These are phyloP conservation scores for Pachyrhynchus sulphureomaculatus DNA, from an alignment of 1,140 invertebrate species.

Conservation along the genomic window DNA sequence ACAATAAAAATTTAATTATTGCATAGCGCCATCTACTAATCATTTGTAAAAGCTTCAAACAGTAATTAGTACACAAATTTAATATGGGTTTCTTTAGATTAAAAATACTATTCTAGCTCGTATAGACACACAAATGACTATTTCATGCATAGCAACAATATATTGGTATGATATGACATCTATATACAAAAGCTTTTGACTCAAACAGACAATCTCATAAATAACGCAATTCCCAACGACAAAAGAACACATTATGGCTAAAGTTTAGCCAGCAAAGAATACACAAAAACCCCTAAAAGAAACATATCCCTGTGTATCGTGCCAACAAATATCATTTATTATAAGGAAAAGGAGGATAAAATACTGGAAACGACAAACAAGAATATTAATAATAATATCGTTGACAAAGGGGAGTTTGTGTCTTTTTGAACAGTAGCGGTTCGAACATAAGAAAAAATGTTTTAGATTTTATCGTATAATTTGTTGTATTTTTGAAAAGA, in stretches of 20 bases:
- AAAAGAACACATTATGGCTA: slow-evolving; percentile 37
- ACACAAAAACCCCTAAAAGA: slow-evolving; percentile 36
- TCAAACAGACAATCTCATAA: slow-evolving; percentile 34
- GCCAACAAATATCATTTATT: slow-evolving; percentile 51
- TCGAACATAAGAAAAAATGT: background rate
- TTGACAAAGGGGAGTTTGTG: slow-evolving; percentile 34
- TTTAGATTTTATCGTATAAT: too few relatives aligned
- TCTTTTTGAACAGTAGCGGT: slow-evolving; percentile 20
- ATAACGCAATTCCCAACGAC: slow-evolving; percentile 35
- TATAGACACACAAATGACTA: slow-evolving; percentile 3
- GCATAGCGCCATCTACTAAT: too few relatives aligned
- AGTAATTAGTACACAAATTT: too few relatives aligned
- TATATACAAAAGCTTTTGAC: slow-evolving; percentile 32
- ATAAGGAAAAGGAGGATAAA: slow-evolving; percentile 40
- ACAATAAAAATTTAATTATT: too few relatives aligned
- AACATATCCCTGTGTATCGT: slow-evolving; percentile 42
- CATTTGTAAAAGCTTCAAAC: too few relatives aligned
- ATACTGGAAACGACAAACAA: slow-evolving; percentile 46
- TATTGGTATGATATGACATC: slow-evolving; percentile 24
- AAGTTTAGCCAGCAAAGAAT: slow-evolving; percentile 36
- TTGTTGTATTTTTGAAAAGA: too few relatives aligned
- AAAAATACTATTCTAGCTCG: too few relatives aligned
- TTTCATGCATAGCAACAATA: slow-evolving; percentile 7
- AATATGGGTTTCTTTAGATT: too few relatives aligned
- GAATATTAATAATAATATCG: slow-evolving; percentile 50